Evolutionary conservation across 2,113 vertebrate species (phyloP).

Genomic region (Platichthys stellatus): DNA sequence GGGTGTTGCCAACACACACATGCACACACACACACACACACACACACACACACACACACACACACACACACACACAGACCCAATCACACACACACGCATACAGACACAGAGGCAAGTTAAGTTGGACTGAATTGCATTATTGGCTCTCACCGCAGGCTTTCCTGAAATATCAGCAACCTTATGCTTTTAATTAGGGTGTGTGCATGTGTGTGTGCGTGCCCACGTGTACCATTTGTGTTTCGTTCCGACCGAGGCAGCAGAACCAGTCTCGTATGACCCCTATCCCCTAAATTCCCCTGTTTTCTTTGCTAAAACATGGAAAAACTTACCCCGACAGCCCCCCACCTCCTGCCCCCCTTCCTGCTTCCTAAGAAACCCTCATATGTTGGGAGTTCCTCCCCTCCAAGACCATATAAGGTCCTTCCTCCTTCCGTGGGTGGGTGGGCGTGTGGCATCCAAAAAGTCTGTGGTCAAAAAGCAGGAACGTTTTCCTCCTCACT

Average conservation of each 20-base stretch:
- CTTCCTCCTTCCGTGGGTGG: slow-evolving; percentile 54
- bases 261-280: slow-evolving; percentile 55
- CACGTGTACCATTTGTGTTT: slow-evolving; percentile 55
- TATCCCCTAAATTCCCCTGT: slow-evolving; percentile 54
- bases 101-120: slow-evolving; percentile 19
- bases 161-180: slow-evolving; percentile 75
- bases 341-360: slow-evolving; percentile 42
- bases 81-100: slow-evolving; percentile 10
- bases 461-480: slow-evolving; percentile 63
- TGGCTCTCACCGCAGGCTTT: slow-evolving; percentile 64
- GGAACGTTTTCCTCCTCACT: slow-evolving; percentile 62
- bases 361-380: slow-evolving; percentile 59
- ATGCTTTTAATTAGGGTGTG: slow-evolving; percentile 73
- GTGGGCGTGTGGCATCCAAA: slow-evolving; percentile 57
- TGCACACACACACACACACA: slow-evolving; percentile 25
- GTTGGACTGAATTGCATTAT: slow-evolving; percentile 62
- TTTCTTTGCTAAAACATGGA: slow-evolving; percentile 75
- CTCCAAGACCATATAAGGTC: slow-evolving; percentile 62
- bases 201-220: slow-evolving; percentile 15
- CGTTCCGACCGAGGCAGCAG: slow-evolving; percentile 52
- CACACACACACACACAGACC: slow-evolving; percentile 4
- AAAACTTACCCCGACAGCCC: slow-evolving; percentile 63
- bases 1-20: slow-evolving; percentile 28
- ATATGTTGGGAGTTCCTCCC: slow-evolving; percentile 52
- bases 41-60: slow-evolving; percentile 24